Evolutionary conservation across 2,113 vertebrate species (phyloP).

Genomic region (Cebus imitator): DNA sequence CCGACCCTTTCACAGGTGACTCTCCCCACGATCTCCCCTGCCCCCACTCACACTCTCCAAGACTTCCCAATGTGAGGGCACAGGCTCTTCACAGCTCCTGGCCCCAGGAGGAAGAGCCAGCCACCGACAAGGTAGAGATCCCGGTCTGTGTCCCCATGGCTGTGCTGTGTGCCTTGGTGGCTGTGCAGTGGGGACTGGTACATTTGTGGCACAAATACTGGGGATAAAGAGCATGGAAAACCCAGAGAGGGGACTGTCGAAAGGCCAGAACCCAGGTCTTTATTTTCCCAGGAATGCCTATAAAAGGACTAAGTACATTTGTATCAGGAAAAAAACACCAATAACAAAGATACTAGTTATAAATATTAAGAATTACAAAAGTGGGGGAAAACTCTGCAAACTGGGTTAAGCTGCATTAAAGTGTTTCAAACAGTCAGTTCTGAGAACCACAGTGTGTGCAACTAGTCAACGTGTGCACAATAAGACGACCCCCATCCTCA

Average conservation of each 20-base stretch:
- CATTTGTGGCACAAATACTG: background rate
- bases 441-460: background rate
- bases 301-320: background rate
- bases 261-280: background rate
- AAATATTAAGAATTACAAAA: background rate
- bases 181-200: no score
- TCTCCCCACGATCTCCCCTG: no score
- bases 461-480: no score
- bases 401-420: background rate
- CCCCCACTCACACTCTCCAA: background rate
- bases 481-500: background rate
- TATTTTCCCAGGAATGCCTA: background rate
- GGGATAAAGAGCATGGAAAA: no score
- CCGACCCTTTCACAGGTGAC: background rate
- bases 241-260: background rate
- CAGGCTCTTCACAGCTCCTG: background rate
- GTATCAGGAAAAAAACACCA: background rate
- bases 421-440: background rate
- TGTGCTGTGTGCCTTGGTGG: no score
- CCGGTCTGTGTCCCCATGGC: background rate
- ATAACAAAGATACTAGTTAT: background rate
- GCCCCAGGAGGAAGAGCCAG: no score
- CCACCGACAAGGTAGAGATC: background rate
- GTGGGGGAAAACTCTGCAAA: background rate
- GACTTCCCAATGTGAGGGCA: background rate